These are phyloP conservation scores for Dallia pectoralis DNA, from an alignment of 2,797 vertebrate species.

Conservation along the genomic window DNA sequence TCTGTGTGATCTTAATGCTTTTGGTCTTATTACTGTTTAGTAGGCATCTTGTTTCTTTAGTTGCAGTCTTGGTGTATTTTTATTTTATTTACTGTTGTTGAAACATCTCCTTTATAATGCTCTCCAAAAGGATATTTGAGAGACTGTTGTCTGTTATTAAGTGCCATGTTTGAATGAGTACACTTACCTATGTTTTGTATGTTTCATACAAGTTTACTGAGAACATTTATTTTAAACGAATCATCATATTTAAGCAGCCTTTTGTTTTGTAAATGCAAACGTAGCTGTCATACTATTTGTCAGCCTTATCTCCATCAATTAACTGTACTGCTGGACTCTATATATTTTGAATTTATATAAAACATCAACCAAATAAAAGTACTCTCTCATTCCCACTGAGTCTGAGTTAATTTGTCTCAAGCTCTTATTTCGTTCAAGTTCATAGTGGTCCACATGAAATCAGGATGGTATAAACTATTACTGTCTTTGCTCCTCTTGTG, in stretches of 20 bases:
- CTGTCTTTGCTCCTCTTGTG: background rate
- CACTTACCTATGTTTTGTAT: slow-evolving; percentile 24
- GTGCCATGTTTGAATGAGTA: slow-evolving; percentile 30
- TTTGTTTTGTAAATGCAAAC: slow-evolving; percentile 50
- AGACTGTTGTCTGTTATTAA: slow-evolving; percentile 12
- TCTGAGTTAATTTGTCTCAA: background rate
- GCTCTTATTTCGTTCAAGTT: background rate
- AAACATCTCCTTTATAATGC: background rate
- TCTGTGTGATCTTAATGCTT: background rate
- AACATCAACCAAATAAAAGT: slow-evolving; percentile 58
- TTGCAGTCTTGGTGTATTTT: background rate
- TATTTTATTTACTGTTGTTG: background rate
- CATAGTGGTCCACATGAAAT: background rate
- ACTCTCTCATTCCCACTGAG: slow-evolving; percentile 18
- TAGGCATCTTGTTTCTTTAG: background rate
- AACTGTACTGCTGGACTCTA: slow-evolving; percentile 39
- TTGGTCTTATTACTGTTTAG: background rate
- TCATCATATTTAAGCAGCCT: slow-evolving; percentile 24
- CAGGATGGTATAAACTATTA: background rate
- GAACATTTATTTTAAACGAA: slow-evolving; percentile 43
- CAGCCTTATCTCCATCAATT: slow-evolving; percentile 25
- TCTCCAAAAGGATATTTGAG: background rate
- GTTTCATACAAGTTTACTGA: slow-evolving; percentile 29
- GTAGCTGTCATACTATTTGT: slow-evolving; percentile 43
- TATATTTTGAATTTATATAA: slow-evolving; percentile 50